Conservation (phyloP, 2,888 invertebrate species). For the Pseudococcus viburni region DNA sequence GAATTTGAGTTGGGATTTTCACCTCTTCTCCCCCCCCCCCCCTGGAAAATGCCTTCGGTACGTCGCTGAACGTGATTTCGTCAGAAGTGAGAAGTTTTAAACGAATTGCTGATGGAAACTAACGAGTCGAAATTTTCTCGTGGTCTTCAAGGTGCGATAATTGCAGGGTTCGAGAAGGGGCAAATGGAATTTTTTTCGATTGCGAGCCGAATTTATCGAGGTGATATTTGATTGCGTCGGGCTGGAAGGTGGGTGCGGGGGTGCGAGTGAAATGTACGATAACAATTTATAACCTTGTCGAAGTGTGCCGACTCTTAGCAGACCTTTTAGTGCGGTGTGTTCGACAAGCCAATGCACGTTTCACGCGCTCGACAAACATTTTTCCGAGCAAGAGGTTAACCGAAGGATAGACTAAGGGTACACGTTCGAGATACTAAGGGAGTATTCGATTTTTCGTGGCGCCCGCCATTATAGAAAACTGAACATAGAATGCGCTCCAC, state of each 20-base stretch:
- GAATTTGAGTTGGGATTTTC: too few species aligned
- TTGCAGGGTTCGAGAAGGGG: too few species aligned
- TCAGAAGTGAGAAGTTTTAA: neutral
- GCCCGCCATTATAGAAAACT: conserved; percentile 63
- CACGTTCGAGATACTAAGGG: conserved; percentile 61
- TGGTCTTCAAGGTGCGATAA: too few species aligned
- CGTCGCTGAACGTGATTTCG: neutral
- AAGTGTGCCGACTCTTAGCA: conserved; percentile 32
- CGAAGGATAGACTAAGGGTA: conserved; percentile 57
- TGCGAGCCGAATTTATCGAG: neutral
- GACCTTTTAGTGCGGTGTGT: conserved; percentile 47
- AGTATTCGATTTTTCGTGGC: conserved; percentile 65
- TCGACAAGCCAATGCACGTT: conserved; percentile 54
- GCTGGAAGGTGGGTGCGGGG: neutral
- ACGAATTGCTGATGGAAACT: too few species aligned
- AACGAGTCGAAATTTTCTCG: too few species aligned
- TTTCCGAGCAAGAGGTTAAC: conserved; percentile 56
- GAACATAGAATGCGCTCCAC: conserved; percentile 61
- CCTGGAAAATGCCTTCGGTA: too few species aligned
- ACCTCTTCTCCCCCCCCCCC: too few species aligned
- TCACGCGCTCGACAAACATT: conserved; percentile 49
- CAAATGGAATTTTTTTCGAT: neutral
- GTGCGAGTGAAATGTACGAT: neutral
- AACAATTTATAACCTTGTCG: conserved; percentile 48
- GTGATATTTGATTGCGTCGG: neutral